phyloP scores from a whole-genome alignment of 1,140 invertebrate genomes.

The Hypothenemus hampei region DNA sequence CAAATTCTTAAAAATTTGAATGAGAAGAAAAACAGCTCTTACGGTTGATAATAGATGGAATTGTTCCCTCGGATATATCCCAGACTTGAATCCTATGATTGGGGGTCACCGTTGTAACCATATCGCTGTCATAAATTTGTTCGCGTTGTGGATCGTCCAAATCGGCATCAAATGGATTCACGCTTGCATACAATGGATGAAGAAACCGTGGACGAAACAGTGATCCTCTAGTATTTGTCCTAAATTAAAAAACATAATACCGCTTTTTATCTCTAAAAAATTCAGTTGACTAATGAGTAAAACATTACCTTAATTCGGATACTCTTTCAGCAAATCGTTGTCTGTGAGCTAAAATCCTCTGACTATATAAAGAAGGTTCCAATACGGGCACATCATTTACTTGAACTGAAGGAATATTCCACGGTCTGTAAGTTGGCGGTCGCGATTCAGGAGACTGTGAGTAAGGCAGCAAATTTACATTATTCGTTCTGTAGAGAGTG shows the following conservation, averaged over 20 bases:
- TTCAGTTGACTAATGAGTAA: background rate
- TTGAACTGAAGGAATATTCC: slow-evolving; percentile 54
- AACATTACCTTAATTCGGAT: slow-evolving; percentile 29
- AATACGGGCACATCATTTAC: slow-evolving; percentile 55
- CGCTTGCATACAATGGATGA: slow-evolving; percentile 43
- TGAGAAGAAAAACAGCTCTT: too few species aligned
- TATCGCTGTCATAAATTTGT: slow-evolving; percentile 41
- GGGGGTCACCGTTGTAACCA: slow-evolving; percentile 44
- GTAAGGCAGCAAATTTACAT: slow-evolving; percentile 23
- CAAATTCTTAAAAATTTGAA: background rate
- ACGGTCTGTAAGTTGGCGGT: slow-evolving; percentile 15
- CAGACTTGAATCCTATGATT: slow-evolving; percentile 76
- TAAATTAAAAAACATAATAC: slow-evolving; percentile 5
- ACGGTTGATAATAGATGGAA: slow-evolving; percentile 74
- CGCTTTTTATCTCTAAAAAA: background rate
- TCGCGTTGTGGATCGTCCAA: slow-evolving; percentile 44
- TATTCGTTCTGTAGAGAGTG: slow-evolving; percentile 29
- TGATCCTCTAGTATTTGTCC: slow-evolving; percentile 33
- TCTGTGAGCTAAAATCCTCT: slow-evolving; percentile 24
- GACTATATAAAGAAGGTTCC: slow-evolving; percentile 32
- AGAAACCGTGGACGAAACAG: slow-evolving; percentile 44
- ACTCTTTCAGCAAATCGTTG: slow-evolving; percentile 33
- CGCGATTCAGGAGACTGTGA: background rate
- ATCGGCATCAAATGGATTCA: slow-evolving; percentile 44
- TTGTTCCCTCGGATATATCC: slow-evolving; percentile 67